Evolutionary conservation across 2,888 invertebrate species (phyloP).

Genomic region (Gasteruption jaculator): DNA sequence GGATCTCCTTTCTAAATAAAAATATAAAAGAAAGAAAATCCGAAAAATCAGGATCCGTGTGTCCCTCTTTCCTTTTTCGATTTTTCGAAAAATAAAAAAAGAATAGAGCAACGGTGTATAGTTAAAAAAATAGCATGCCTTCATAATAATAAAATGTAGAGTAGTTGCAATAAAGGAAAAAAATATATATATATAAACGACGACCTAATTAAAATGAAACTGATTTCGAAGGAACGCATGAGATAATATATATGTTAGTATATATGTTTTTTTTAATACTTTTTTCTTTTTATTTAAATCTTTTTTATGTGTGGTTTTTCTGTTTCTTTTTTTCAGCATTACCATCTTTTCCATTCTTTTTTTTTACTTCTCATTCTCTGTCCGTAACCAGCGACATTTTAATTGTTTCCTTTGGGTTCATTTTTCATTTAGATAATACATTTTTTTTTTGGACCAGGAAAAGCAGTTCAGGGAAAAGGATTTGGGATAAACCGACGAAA

Average conservation of each 20-base stretch:
- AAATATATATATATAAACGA: slow-evolving; percentile 1
- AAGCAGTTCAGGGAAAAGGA: too few relatives aligned
- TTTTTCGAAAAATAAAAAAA: too few relatives aligned
- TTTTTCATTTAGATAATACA: too few relatives aligned
- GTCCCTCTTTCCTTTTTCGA: too few relatives aligned
- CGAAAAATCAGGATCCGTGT: too few relatives aligned
- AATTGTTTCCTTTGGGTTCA: slow-evolving; percentile 53
- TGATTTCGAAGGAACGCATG: slow-evolving; percentile 33
- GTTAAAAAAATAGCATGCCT: slow-evolving; percentile 24
- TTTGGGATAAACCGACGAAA: too few relatives aligned
- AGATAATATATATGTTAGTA: too few relatives aligned
- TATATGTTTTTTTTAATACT: too few relatives aligned
- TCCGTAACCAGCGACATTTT: slow-evolving; percentile 40
- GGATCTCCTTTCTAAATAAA: too few relatives aligned
- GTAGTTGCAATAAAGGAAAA: neutral
- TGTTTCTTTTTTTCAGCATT: slow-evolving; percentile 33
- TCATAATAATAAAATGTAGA: slow-evolving; percentile 17
- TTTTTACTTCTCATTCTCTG: slow-evolving; percentile 22
- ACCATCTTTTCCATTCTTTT: slow-evolving; percentile 29
- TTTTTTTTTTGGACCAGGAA: too few relatives aligned
- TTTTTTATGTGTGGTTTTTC: slow-evolving; percentile 18
- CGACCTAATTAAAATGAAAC: slow-evolving; percentile 36
- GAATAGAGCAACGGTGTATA: slow-evolving; percentile 15
- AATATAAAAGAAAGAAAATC: too few relatives aligned
- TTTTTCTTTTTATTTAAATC: slow-evolving; percentile 12